Conservation (phyloP, 2,113 vertebrate genomes). For the Gopherus evgoodei region DNA sequence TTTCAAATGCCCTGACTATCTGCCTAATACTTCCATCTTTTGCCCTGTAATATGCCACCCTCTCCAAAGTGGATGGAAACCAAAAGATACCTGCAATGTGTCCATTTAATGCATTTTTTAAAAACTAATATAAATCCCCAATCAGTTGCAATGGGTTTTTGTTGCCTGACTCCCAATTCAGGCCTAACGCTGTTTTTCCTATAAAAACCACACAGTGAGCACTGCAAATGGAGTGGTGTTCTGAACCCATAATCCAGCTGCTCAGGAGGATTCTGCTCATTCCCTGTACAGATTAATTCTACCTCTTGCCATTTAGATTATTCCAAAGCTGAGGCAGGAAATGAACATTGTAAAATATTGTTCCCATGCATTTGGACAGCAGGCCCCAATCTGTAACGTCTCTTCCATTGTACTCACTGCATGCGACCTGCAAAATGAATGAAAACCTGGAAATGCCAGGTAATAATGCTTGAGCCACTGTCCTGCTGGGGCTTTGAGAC, state of each 20-base stretch:
- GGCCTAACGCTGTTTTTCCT: neutral
- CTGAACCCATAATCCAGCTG: neutral
- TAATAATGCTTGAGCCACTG: neutral
- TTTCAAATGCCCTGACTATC: neutral
- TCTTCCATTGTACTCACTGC: neutral
- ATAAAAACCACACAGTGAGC: neutral
- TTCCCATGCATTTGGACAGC: neutral
- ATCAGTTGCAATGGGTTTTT: neutral
- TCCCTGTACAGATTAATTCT: neutral
- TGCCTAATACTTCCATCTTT: neutral
- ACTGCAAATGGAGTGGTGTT: neutral
- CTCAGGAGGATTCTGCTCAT: neutral
- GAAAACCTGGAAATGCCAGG: neutral
- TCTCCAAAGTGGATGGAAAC: neutral
- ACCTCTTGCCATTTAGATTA: no score
- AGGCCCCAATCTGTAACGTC: neutral
- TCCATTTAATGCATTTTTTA: neutral
- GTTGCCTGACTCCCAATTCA: neutral
- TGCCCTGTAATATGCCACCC: neutral
- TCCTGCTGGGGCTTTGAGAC: neutral
- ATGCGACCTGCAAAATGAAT: neutral
- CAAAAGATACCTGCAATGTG: rapidly evolving
- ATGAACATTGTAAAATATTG: neutral
- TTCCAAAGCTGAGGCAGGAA: neutral
- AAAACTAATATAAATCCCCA: neutral